Evolutionary conservation across 53 echinoderm and acorn worm genomes (phyloP).

Genomic region (Mesocentrotus franciscanus): DNA sequence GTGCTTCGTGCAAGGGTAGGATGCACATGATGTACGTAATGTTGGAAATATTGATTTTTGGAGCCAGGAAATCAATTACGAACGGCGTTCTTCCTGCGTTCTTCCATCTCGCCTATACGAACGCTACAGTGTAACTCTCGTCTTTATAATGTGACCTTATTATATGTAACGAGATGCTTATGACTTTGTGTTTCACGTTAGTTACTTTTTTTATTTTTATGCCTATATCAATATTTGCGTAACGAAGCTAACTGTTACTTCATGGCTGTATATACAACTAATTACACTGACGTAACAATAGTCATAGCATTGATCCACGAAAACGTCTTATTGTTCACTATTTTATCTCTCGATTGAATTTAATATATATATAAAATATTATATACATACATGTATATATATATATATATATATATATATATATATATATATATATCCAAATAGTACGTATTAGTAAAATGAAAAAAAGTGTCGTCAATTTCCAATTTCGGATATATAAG

Average conservation of each 20-base stretch:
- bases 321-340: not conserved
- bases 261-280: not conserved
- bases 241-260: not conserved
- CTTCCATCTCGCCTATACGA: not conserved
- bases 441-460: too few relatives aligned
- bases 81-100: not conserved
- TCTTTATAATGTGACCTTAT: slow-evolving; percentile 31
- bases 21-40: not conserved
- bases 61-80: slow-evolving; percentile 45
- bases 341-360: too few relatives aligned
- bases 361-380: too few relatives aligned
- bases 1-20: not conserved
- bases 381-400: too few relatives aligned
- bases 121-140: not conserved
- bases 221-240: not conserved
- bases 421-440: too few relatives aligned
- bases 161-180: slow-evolving; percentile 12
- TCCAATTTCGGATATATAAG: not conserved
- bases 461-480: not conserved
- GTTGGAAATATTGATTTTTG: slow-evolving; percentile 38
- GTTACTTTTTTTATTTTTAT: not conserved
- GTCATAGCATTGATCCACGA: not conserved
- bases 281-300: not conserved
- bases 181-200: not conserved
- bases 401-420: too few relatives aligned